Evolutionary conservation across 92 coral and sea anemone species (phyloP), one percentile per base, ranked within the genome.

Genomic region (Umimayanthus kanabou): DNA sequence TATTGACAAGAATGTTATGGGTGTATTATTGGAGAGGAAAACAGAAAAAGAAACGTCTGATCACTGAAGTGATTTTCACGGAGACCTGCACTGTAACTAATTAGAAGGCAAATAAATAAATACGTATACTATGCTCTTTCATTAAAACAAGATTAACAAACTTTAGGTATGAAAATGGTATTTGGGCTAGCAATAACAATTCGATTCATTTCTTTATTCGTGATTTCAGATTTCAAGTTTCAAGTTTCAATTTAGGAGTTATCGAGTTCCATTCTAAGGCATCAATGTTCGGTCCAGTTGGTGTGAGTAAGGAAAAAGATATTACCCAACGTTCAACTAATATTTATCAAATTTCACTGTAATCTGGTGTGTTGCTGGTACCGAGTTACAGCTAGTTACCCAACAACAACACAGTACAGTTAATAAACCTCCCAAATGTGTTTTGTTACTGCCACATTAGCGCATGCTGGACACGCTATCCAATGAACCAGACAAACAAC

Each of bases 401-500:
- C n/a, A 33, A 20, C 25, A 26, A 26, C 11, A 23, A 13, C 37
- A 58, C 28, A 77, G 2, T 33, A n/a, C n/a, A n/a, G n/a, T n/a
- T n/a, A n/a, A n/a, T n/a, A n/a, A n/a, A n/a, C n/a, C n/a, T n/a
- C n/a, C n/a, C n/a, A n/a, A n/a, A n/a, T n/a, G n/a, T 2, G 37
- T 57, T 50, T 58, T 58, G 6, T 7, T 49, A 9, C 49, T 37
- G 33, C 22, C 55, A 15, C 39, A 29, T 29, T 80, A 94, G 95
- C 92, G 99, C 18, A 69, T 97, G 77, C 87, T 95, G 40, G 98
- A 97, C 61, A 94, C 93, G 2, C 89, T 97, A 23, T 91, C 92
- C 10, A 93, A 81, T 83, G 99, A 97, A 80, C 98, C 98, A n/a
- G 97, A 97, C 79, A 95, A 89, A 43, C 96, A 91, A 72, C 88